Base-by-base conservation (phyloP, 2,113 vertebrate genomes). In the Triplophysa dalaica region DNA sequence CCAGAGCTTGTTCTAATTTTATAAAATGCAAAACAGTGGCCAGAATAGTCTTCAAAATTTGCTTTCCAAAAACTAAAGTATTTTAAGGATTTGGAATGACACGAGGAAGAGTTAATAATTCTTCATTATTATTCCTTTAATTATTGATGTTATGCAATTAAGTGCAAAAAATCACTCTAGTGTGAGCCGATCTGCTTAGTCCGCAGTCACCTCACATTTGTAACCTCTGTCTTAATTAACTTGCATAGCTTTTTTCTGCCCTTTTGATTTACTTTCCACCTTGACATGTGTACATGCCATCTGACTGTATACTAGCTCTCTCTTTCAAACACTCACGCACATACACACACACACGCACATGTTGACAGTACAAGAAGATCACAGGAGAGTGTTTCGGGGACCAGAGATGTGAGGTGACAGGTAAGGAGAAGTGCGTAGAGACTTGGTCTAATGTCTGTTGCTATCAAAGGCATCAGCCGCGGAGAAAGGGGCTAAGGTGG, bases 301-400 rank as follows among this genome's bases (percentile, higher is more conserved):
- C 41, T 29, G 38, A 62, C 73, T 63, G 13, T 41, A 48, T 75
- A 41, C 6, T 75, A 45, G 16, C 73, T 26, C 41, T 48, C 54
- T 56, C 54, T 56, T 14, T 56, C 54, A n/a, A 19, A n/a, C 54
- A n/a, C 54, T 17, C 21, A 16, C 69, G 54, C 19, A 50, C n/a
- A 58, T 45, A 54, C 58, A 61, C 70, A 67, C 16, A 54, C 58
- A 61, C 70, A 67, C 16, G 73, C 58, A 62, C 10, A 75, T 63
- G 16, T 63, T 75, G 73, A 75, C 73, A 75, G 73, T 48, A 75
- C 16, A 22, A 48, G 16, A 50, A 75, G 73, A 75, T 75, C 60
- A 75, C 21, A 75, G 73, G 48, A 63, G 3, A 63, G 10, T 22
- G 45, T 75, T 63, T 50, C 38, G 22, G 41, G 14, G 33, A 75